Conservation (phyloP, 2,113 vertebrate genomes). For the Campylomormyrus tamandua region DNA sequence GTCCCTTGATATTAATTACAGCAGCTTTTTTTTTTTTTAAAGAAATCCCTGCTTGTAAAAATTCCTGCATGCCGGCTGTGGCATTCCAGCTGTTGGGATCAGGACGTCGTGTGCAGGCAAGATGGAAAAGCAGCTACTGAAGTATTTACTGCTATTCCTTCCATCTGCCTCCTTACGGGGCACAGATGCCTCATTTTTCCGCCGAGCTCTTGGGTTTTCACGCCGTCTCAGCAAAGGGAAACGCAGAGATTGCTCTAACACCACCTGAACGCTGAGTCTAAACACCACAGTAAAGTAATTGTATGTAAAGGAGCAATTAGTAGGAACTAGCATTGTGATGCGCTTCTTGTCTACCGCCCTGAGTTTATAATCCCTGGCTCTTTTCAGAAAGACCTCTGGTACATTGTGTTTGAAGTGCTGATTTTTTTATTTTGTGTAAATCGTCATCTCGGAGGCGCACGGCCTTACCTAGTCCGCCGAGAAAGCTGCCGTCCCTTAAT, state of each 20-base stretch:
- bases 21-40: neutral
- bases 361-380: neutral
- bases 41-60: constrained; percentile 8
- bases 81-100: neutral
- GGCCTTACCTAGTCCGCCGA: neutral
- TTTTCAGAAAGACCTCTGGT: neutral
- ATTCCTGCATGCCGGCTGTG: neutral
- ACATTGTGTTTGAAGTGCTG: neutral
- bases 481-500: neutral
- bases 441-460: neutral
- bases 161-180: neutral
- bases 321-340: neutral
- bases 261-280: neutral
- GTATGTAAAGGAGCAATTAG: neutral
- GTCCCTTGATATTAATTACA: neutral
- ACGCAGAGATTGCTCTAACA: neutral
- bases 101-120: neutral
- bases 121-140: neutral
- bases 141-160: neutral
- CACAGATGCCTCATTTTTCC: neutral
- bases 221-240: neutral
- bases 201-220: neutral
- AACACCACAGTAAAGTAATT: neutral
- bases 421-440: neutral
- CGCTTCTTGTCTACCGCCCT: neutral